Evolutionary conservation across 2,797 vertebrate genomes (phyloP).

Genomic region (Phoeniculus purpureus): DNA sequence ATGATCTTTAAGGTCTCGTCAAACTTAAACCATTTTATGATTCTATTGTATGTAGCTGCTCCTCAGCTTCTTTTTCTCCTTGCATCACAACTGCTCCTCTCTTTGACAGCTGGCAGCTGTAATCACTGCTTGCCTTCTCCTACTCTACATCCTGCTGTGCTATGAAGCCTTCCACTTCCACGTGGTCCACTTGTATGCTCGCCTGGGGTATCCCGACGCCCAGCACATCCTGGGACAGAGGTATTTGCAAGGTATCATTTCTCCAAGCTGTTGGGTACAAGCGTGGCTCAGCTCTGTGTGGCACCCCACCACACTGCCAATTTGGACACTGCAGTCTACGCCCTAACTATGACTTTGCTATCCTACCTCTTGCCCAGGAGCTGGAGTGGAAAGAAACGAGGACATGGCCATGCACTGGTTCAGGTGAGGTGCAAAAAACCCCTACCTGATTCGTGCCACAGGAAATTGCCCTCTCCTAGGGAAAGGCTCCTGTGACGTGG

Average conservation of each 20-base stretch:
- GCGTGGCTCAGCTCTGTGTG: accelerated
- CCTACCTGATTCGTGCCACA: neutral
- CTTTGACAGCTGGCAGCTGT: slow-evolving; percentile 59
- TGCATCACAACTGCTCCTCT: neutral
- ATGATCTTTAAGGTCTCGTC: too few relatives aligned
- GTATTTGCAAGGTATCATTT: slow-evolving; percentile 74
- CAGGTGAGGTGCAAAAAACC: slow-evolving; percentile 64
- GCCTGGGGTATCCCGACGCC: slow-evolving; percentile 58
- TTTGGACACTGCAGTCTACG: neutral
- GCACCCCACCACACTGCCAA: neutral
- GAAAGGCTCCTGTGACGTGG: neutral
- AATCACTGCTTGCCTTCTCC: slow-evolving; percentile 18
- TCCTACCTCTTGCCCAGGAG: slow-evolving; percentile 54
- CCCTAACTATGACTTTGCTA: neutral
- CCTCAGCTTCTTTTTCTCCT: neutral
- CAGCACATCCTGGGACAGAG: slow-evolving; percentile 76
- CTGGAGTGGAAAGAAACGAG: slow-evolving; percentile 68
- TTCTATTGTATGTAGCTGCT: neutral
- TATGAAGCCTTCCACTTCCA: slow-evolving; percentile 73
- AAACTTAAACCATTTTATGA: too few relatives aligned
- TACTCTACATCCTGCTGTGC: slow-evolving; percentile 67
- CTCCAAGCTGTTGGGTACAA: neutral
- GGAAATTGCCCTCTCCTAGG: neutral
- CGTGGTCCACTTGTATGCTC: slow-evolving; percentile 60
- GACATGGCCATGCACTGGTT: slow-evolving; percentile 74